phyloP scores from a whole-genome alignment of 2,888 invertebrate genomes.

The Venusia cambrica region DNA sequence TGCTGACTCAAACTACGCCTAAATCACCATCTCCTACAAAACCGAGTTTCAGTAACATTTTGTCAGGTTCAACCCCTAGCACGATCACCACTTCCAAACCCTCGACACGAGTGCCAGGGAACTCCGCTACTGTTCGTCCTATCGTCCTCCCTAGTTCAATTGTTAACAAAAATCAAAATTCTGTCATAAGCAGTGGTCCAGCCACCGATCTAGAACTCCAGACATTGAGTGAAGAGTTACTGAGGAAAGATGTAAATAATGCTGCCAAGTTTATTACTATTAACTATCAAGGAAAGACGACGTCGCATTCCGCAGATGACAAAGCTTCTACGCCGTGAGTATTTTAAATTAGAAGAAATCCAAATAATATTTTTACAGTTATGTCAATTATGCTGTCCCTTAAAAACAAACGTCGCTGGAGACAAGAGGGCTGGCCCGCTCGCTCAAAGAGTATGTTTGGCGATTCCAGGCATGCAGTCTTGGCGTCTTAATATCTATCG shows the following conservation, averaged over 20 bases:
- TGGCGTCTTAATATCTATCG: too few species aligned
- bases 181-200: conserved; percentile 39
- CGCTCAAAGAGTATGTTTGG: too few species aligned
- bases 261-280: conserved; percentile 85
- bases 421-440: too few species aligned
- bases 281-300: conserved; percentile 88
- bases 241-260: conserved; percentile 87
- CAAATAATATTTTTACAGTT: too few species aligned
- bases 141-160: conserved; percentile 68
- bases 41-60: conserved; percentile 59
- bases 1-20: conserved; percentile 31
- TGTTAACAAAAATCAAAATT: conserved; percentile 56
- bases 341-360: conserved; percentile 5
- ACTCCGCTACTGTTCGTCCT: conserved; percentile 36
- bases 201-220: conserved; percentile 83
- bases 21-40: conserved; percentile 41
- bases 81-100: conserved; percentile 41
- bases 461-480: too few species aligned
- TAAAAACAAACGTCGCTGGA: too few species aligned
- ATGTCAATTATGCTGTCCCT: too few species aligned
- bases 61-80: conserved; percentile 47
- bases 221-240: conserved; percentile 85
- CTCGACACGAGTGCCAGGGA: conserved; percentile 31
- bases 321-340: conserved; percentile 89
- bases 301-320: conserved; percentile 84